Evolutionary conservation across 2,888 invertebrate species (phyloP), one percentile per base, ranked within the genome.

Genomic region (Timandra comae): DNA sequence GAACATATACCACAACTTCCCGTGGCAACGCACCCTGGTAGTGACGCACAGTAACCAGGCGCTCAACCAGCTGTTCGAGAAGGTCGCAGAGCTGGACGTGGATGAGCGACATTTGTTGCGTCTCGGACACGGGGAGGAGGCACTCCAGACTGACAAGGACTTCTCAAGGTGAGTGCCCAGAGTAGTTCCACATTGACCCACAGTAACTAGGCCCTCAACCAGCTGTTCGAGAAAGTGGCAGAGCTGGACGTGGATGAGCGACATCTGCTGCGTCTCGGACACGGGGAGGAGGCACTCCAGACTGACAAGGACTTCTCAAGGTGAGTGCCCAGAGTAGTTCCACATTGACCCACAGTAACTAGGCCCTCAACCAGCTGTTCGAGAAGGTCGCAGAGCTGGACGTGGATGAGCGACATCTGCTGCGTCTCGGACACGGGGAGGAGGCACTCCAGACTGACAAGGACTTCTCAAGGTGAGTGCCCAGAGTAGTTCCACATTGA

Each of bases 41-140:
- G 99, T 99, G 0, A 99, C 99, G 0, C 99, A 99, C 81, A 99
- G 99, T 30, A 99, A 99, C 90, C 98, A 99, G 84, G 99, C 99
- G 0, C 87, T 99, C 29, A 99, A 99, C 88, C 99, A 99, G 80
- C 89, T 99, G 40, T 99, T 99, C 78, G 99, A 99, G 77, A 99
- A 99, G 84, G 99, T 99, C 49, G 99, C 98, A 76, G 95, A 94
- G 1, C 78, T 99, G 38, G 99, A 99, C 68, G 96, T 99, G 20
- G 99, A 99, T 59, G 99, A 99, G 70, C 84, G 99, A 0, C 99
- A 99, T 88, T 84, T 99, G 43, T 77, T 99, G 36, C 98, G 99
- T 92, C 89, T 99, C 36, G 99, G 99, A 58, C 99, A 99, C 58
- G 99, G 99, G 7, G 99, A 99, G 71, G 99, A 99, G 69, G 96